Evolutionary conservation across 2,113 vertebrate species (phyloP), one percentile per base, ranked within the genome.

Genomic region (Zosterops hypoxanthus): DNA sequence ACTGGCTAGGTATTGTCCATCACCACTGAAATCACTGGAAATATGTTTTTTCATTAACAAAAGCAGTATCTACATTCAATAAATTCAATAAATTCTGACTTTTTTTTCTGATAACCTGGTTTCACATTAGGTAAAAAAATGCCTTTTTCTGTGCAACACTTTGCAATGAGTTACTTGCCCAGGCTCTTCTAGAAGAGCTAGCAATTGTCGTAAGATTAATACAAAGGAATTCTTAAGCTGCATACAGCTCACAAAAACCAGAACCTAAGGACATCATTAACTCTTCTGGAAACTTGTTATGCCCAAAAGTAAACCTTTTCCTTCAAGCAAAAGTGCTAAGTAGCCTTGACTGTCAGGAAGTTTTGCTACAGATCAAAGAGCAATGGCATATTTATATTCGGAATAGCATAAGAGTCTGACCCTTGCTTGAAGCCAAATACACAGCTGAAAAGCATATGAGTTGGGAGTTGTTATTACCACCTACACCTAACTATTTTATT

Each of bases 321-420:
- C 82, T 86, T 80, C 65, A 53, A 84, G 92, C 68, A 75, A 16
- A 95, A 86, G 68, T 56, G 36, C 39, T 70, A 94, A 90, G 60
- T 49, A 92, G 71, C 34, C 94, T 88, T 78, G 85, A 86, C 81
- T 25, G 10, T 55, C 66, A 92, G 49, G 86, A 83, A 92, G 68
- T 88, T 65, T 61, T 93, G 52, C 47, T 71, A 75, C 82, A 83
- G 72, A 88, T 78, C 52, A 69, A 90, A 95, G 85, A 92, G 39
- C 60, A 94, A 94, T n/a, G 28, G 44, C 18, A 68, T 52, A 83
- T 83, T 86, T 75, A 78, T 60, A 94, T 81, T 88, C 88, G 39
- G 34, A 75, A 23, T 52, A 86, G 77, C 31, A 2, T 8, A 73
- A 52, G 4, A 86, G 68, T 49, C 82, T 44, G 11, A 84, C 25